Percentiles rank a stretch among this genome's conserved stretches.
Conservation (phyloP, 2,888 invertebrate species). For the Magallana nippona region DNA sequence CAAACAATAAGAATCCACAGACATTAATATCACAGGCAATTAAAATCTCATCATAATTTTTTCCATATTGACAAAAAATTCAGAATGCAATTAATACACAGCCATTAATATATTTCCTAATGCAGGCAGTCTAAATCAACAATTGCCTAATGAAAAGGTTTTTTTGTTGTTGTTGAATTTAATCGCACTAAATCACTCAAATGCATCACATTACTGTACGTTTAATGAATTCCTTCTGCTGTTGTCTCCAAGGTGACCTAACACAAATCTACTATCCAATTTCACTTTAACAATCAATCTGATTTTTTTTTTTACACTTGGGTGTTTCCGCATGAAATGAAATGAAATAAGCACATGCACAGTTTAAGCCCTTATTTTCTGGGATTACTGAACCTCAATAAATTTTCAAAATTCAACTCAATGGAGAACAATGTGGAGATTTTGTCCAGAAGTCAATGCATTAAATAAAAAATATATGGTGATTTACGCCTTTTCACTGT, state of each 20-base stretch:
- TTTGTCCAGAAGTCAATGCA: no score
- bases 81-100: no score
- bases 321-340: no score
- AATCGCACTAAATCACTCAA: background rate
- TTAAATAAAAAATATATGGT: no score
- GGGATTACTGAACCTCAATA: no score
- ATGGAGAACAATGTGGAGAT: background rate
- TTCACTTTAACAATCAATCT: background rate
- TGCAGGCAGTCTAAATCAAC: background rate
- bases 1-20: background rate
- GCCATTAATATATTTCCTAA: no score
- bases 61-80: background rate
- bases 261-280: background rate
- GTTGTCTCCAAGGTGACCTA: background rate
- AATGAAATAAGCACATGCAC: no score
- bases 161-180: background rate
- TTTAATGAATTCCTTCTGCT: background rate
- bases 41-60: constrained; percentile 37
- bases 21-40: constrained; percentile 23
- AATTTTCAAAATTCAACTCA: no score
- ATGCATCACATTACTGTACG: background rate
- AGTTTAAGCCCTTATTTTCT: no score
- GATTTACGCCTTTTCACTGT: no score
- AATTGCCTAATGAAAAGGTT: background rate
- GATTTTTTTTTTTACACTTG: no score